Evolutionary conservation across 2,797 vertebrate species (phyloP).

Genomic region (Sphenodon punctatus): DNA sequence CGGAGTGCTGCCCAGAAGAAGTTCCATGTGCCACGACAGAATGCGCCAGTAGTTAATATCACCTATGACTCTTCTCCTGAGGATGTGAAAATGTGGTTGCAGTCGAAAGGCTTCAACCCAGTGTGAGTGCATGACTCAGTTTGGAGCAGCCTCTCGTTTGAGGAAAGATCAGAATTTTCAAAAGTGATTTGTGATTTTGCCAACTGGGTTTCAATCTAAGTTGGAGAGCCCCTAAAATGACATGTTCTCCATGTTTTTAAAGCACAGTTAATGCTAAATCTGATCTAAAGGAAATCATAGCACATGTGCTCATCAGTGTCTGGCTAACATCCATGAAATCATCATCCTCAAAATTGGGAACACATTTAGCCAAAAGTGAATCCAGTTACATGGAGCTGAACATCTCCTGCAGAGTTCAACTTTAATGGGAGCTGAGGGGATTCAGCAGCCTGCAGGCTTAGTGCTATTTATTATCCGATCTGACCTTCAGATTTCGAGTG

Average conservation of each 20-base stretch:
- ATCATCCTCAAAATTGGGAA: neutral
- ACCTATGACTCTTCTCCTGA: slow-evolving; percentile 86
- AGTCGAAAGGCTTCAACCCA: slow-evolving; percentile 91
- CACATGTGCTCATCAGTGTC: neutral
- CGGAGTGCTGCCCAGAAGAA: slow-evolving; percentile 89
- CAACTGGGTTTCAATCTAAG: too few species aligned
- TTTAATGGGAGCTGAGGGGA: neutral
- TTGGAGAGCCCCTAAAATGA: too few species aligned
- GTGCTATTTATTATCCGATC: neutral
- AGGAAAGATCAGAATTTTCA: neutral
- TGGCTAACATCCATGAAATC: neutral
- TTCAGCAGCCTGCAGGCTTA: neutral
- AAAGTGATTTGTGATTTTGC: neutral
- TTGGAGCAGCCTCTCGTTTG: neutral
- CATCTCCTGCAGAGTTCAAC: neutral
- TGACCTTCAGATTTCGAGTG: neutral
- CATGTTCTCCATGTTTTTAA: neutral
- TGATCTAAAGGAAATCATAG: neutral
- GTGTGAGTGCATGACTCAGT: too few species aligned
- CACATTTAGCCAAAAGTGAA: neutral
- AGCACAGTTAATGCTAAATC: neutral
- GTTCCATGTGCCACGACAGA: slow-evolving; percentile 80
- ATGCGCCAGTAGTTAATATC: slow-evolving; percentile 78
- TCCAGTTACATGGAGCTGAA: neutral
- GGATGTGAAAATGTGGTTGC: slow-evolving; percentile 87